These are phyloP conservation scores for Ctenicera cuprea DNA, from an alignment of 2,888 invertebrate genomes.

Conservation along the genomic window DNA sequence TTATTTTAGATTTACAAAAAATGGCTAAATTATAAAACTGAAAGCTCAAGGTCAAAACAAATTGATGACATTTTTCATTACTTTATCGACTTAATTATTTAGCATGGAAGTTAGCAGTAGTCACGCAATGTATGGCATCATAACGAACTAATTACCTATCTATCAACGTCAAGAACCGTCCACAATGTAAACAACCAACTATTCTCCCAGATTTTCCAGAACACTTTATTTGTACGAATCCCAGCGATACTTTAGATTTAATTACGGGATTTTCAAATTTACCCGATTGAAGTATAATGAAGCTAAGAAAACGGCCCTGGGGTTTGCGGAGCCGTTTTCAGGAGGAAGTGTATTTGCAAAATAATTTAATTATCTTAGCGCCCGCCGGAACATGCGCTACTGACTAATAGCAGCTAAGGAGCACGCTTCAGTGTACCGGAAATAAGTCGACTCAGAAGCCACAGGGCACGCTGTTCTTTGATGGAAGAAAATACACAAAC, in stretches of 20 bases:
- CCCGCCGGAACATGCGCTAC: neutral
- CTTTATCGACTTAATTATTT: slow-evolving; percentile 11
- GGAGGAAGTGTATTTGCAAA: slow-evolving; percentile 13
- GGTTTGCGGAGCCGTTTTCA: neutral
- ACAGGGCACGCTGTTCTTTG: slow-evolving; percentile 10
- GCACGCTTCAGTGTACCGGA: slow-evolving; percentile 12
- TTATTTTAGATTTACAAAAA: no score
- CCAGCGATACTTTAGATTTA: slow-evolving; percentile 12
- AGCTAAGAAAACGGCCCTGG: slow-evolving; percentile 10
- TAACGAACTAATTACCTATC: neutral
- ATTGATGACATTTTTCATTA: slow-evolving; percentile 1
- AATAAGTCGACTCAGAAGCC: slow-evolving; percentile 14
- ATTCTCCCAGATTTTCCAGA: neutral
- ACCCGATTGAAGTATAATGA: slow-evolving; percentile 17
- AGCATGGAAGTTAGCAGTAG: neutral
- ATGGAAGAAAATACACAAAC: slow-evolving; percentile 1
- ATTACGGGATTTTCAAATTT: slow-evolving; percentile 14
- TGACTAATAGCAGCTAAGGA: slow-evolving; percentile 11
- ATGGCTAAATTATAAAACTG: no score
- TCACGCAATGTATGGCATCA: neutral
- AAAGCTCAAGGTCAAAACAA: neutral
- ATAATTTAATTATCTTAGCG: slow-evolving; percentile 22
- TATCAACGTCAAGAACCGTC: neutral
- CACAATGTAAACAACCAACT: neutral
- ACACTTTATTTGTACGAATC: slow-evolving; percentile 7